Evolutionary conservation across 2,797 vertebrate genomes (phyloP).

Genomic region (Menidia menidia): DNA sequence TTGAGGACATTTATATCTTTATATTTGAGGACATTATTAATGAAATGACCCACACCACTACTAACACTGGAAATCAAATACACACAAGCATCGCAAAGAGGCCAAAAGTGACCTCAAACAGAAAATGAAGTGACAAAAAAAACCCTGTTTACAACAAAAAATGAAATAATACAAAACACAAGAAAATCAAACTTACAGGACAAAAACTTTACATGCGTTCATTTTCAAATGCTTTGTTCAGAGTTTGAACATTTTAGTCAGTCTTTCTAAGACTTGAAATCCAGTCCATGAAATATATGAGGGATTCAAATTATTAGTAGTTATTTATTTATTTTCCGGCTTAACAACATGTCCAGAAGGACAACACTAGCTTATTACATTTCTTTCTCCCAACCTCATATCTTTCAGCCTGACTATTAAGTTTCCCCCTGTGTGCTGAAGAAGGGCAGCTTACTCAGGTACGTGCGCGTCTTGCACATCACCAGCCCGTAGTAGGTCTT

Average conservation of each 20-base stretch:
- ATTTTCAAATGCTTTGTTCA: too few species aligned
- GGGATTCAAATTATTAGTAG: too few species aligned
- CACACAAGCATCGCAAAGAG: too few species aligned
- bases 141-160: too few species aligned
- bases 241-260: neutral
- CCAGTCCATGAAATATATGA: neutral
- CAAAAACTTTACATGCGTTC: neutral
- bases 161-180: neutral
- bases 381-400: neutral
- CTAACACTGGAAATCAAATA: neutral
- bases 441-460: constrained; percentile 86
- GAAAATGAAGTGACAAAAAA: neutral
- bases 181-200: neutral
- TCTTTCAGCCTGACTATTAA: neutral
- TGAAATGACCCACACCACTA: neutral
- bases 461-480: constrained; percentile 89
- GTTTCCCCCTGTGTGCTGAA: constrained; percentile 47
- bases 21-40: neutral
- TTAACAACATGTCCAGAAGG: neutral
- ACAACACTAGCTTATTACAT: neutral
- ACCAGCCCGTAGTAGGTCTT: constrained; percentile 91
- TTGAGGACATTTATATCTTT: neutral
- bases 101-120: neutral
- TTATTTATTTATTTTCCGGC: neutral
- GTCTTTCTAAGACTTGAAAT: neutral